A percentile compares a stretch with the other conserved stretches of the same genome.
Evolutionary conservation across 2,113 vertebrate genomes (phyloP).

Genomic region (Hiodon alosoides): DNA sequence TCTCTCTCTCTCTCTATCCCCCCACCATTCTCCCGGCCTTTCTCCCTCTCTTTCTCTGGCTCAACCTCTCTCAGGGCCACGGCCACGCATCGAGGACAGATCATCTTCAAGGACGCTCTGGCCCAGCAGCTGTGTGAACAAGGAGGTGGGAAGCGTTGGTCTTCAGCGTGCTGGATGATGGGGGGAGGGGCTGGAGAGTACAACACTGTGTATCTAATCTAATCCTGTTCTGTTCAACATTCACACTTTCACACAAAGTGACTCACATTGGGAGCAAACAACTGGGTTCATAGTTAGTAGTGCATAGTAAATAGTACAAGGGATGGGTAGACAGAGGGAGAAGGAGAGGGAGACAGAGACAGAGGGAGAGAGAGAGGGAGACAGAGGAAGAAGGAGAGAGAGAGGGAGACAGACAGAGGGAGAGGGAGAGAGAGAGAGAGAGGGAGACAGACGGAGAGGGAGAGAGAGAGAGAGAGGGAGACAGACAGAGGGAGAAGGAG

Average conservation of each 20-base stretch:
- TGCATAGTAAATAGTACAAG: too few relatives aligned
- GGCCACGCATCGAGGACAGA: slow-evolving; percentile 90
- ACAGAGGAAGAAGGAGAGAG: not conserved
- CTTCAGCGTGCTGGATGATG: not conserved
- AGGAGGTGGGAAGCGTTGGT: slow-evolving; percentile 75
- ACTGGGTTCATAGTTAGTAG: too few relatives aligned
- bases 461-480: too few relatives aligned
- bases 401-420: too few relatives aligned
- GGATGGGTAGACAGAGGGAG: not conserved
- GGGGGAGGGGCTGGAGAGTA: not conserved
- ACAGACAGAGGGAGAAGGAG: too few relatives aligned
- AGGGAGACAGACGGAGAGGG: too few relatives aligned
- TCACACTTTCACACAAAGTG: too few relatives aligned
- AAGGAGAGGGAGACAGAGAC: too few relatives aligned
- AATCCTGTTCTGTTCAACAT: too few relatives aligned
- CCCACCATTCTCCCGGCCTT: not conserved
- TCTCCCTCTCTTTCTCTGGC: slow-evolving; percentile 14
- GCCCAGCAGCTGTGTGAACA: slow-evolving; percentile 96
- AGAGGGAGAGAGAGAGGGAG: not conserved
- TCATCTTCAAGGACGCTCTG: slow-evolving; percentile 97
- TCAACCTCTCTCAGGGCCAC: slow-evolving; percentile 76
- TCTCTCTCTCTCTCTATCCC: not conserved
- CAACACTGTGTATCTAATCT: not conserved
- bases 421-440: too few relatives aligned
- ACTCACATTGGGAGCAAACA: too few relatives aligned